These are phyloP conservation scores for Oncorhynchus tshawytscha DNA, from an alignment of 2,113 vertebrate species.

Conservation along the genomic window DNA sequence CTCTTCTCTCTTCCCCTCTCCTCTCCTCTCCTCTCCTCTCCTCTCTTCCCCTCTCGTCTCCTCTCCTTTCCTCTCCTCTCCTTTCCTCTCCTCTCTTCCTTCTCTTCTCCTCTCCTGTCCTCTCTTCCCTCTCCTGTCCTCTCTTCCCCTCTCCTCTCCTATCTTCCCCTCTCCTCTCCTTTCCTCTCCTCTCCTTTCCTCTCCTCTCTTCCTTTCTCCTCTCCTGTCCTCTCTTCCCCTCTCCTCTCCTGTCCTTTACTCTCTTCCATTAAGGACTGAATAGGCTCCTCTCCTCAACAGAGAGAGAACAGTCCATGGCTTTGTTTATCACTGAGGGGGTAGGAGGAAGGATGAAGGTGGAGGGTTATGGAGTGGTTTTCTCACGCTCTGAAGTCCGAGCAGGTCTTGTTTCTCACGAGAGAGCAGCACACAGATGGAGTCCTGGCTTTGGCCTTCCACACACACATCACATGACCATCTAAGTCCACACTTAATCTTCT, in stretches of 20 bases:
- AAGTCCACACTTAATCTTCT: not conserved
- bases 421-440: slow-evolving; percentile 7
- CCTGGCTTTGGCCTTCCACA: not conserved
- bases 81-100: not conserved
- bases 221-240: not conserved
- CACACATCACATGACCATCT: not conserved
- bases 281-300: slow-evolving; percentile 3
- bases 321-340: slow-evolving; percentile 10
- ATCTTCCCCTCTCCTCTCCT: not conserved
- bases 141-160: not conserved
- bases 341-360: not conserved
- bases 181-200: too few species aligned
- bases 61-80: too few species aligned
- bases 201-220: too few species aligned
- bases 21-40: not conserved
- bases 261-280: not conserved
- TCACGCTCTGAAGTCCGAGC: slow-evolving; percentile 37
- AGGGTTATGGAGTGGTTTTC: slow-evolving; percentile 37
- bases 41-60: not conserved
- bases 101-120: not conserved
- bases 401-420: slow-evolving; percentile 28
- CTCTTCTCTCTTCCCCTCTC: not conserved
- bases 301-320: slow-evolving; percentile 13
- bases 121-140: not conserved
- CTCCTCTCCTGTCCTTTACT: not conserved